A percentile compares a stretch with the other conserved stretches of the same genome.
These are phyloP conservation scores for Progne subis DNA, from an alignment of 2,113 vertebrate species.

Conservation along the genomic window DNA sequence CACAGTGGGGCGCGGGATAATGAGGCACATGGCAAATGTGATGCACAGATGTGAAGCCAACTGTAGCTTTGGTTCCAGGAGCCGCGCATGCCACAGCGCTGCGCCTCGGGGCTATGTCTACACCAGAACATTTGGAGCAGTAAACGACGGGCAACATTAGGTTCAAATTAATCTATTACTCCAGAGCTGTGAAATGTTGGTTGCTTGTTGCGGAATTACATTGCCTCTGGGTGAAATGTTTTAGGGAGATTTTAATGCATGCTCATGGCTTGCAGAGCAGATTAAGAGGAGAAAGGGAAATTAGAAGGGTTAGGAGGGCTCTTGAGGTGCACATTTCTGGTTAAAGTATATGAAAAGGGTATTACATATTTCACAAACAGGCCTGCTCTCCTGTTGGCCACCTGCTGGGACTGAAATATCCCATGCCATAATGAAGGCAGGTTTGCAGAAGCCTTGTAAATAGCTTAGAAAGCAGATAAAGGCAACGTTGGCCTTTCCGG, in stretches of 20 bases:
- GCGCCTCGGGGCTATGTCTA: constrained; percentile 84
- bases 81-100: constrained; percentile 79
- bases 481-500: constrained; percentile 62
- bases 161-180: constrained; percentile 91
- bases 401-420: constrained; percentile 89
- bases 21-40: constrained; percentile 87
- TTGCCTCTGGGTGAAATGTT: constrained; percentile 84
- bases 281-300: constrained; percentile 88
- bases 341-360: constrained; percentile 83
- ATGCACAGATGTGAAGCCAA: constrained; percentile 91
- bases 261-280: constrained; percentile 85
- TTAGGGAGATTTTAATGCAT: constrained; percentile 88
- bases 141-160: constrained; percentile 85
- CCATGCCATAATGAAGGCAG: constrained; percentile 84
- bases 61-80: constrained; percentile 82
- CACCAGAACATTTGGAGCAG: constrained; percentile 87
- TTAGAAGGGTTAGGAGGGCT: constrained; percentile 82
- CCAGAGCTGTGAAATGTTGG: constrained; percentile 85
- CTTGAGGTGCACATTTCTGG: constrained; percentile 82
- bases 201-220: constrained; percentile 89
- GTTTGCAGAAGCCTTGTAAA: constrained; percentile 88
- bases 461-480: constrained; percentile 84
- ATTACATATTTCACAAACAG: constrained; percentile 86
- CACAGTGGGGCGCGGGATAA: constrained; percentile 83
- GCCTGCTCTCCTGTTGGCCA: constrained; percentile 80